These are phyloP conservation scores for Limnephilus marmoratus DNA, from an alignment of 2,888 invertebrate species.

Conservation along the genomic window DNA sequence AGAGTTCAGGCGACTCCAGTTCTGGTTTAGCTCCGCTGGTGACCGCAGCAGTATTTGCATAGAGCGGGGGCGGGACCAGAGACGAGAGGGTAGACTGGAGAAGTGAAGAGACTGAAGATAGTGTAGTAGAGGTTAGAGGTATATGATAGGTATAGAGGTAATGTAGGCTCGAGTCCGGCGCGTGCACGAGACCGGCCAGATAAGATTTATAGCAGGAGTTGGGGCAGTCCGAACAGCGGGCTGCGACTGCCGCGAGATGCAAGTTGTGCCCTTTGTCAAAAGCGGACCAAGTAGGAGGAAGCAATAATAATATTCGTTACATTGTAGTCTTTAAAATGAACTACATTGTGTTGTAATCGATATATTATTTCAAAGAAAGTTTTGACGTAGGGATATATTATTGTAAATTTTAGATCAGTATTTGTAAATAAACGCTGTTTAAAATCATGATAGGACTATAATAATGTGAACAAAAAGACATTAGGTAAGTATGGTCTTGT, in stretches of 20 bases:
- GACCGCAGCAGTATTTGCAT: slow-evolving; percentile 42
- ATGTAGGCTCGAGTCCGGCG: slow-evolving; percentile 36
- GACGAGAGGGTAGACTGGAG: neutral
- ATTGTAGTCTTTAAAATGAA: neutral
- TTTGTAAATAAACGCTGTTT: too few species aligned
- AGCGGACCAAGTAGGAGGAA: neutral
- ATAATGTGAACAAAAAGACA: too few species aligned
- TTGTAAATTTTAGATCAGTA: too few species aligned
- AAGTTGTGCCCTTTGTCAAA: slow-evolving; percentile 19
- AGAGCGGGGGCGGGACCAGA: slow-evolving; percentile 45
- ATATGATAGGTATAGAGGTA: neutral
- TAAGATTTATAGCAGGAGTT: slow-evolving; percentile 5
- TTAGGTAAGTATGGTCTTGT: too few species aligned
- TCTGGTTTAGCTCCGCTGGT: neutral
- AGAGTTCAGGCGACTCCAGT: neutral
- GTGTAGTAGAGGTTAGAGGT: neutral
- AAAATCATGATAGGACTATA: too few species aligned
- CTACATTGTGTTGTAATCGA: neutral
- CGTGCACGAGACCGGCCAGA: slow-evolving; percentile 43
- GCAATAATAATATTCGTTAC: neutral
- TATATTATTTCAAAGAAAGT: neutral
- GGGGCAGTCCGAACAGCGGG: neutral
- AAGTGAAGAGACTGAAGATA: neutral
- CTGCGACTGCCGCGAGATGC: neutral
- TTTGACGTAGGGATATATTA: neutral